Conservation (phyloP, 2,888 invertebrate species). For the Sesamia inferens region DNA sequence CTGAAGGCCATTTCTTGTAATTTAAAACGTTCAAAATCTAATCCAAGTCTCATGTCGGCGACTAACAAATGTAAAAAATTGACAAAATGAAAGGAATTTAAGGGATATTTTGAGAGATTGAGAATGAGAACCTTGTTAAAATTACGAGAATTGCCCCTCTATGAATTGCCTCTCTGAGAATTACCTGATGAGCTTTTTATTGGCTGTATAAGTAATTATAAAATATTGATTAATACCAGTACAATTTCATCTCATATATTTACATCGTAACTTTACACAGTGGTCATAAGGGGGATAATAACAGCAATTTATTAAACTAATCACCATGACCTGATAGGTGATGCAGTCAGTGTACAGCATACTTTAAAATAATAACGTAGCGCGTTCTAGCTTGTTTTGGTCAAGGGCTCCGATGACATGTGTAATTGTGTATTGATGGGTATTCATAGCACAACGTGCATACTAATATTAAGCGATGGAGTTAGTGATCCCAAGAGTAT, state of each 20-base stretch:
- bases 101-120: too few relatives aligned
- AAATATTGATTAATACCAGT: background rate
- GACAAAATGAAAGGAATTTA: too few relatives aligned
- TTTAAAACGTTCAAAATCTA: too few relatives aligned
- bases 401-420: slow-evolving; percentile 42
- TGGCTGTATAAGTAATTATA: background rate
- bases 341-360: background rate
- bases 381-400: slow-evolving; percentile 21
- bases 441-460: slow-evolving; percentile 25
- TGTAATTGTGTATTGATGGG: slow-evolving; percentile 11
- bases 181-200: background rate
- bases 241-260: background rate
- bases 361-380: slow-evolving; percentile 17
- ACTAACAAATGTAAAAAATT: too few relatives aligned
- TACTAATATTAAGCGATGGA: slow-evolving; percentile 28
- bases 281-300: background rate
- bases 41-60: too few relatives aligned
- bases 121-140: too few relatives aligned
- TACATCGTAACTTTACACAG: background rate
- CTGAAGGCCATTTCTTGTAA: too few relatives aligned
- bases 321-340: slow-evolving; percentile 16
- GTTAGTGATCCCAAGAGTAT: slow-evolving; percentile 10
- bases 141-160: too few relatives aligned
- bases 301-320: slow-evolving; percentile 1
- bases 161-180: too few relatives aligned